These are phyloP conservation scores for Palythoa caribaeorum DNA, from an alignment of 92 coral and sea anemone species.

Conservation along the genomic window DNA sequence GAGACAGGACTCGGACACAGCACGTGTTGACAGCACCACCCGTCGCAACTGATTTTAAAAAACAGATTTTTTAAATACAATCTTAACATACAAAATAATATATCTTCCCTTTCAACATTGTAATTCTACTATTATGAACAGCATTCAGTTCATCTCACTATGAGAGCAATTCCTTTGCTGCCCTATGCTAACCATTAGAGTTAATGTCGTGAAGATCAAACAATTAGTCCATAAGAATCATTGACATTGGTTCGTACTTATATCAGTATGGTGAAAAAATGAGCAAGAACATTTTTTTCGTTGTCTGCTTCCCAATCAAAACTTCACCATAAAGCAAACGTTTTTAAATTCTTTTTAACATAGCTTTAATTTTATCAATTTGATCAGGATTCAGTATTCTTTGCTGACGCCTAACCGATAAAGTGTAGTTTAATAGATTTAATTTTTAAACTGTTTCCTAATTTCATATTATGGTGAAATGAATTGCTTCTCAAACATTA, in stretches of 20 bases:
- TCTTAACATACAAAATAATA: neutral
- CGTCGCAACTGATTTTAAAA: neutral
- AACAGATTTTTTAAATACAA: neutral
- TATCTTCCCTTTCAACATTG: neutral
- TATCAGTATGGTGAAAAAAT: neutral
- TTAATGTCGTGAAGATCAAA: neutral
- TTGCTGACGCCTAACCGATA: no score
- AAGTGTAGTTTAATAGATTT: no score
- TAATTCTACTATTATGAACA: neutral
- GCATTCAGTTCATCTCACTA: neutral
- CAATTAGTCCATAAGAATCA: neutral
- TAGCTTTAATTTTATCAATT: no score
- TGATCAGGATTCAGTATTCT: no score
- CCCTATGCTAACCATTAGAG: neutral
- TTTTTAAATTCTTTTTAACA: no score
- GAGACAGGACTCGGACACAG: neutral
- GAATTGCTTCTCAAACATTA: no score
- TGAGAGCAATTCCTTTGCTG: neutral
- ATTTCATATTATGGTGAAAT: no score
- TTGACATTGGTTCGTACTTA: neutral
- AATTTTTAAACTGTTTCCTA: no score
- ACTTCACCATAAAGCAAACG: no score
- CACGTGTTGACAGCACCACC: slow-evolving; percentile 3
- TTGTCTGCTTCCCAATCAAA: no score
- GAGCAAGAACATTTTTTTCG: no score